Evolutionary conservation across 2,797 vertebrate genomes (phyloP).

Genomic region (Chelonia mydas): DNA sequence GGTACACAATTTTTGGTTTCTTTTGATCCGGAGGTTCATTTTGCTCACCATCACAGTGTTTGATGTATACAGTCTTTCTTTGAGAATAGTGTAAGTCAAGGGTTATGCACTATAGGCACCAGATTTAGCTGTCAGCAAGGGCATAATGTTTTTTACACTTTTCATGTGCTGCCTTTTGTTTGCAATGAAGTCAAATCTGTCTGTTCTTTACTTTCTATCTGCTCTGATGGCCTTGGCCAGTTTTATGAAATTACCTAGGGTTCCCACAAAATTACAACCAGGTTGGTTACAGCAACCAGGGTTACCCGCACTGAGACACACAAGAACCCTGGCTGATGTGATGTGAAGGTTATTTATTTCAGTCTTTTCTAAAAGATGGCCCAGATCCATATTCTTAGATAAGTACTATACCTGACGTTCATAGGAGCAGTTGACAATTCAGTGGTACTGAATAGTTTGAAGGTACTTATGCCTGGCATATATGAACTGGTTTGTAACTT

Average conservation of each 20-base stretch:
- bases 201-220: not conserved
- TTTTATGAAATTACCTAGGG: not conserved
- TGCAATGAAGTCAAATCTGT: not conserved
- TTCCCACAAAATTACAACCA: not conserved
- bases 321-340: not conserved
- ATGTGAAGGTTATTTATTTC: not conserved
- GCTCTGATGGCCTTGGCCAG: not conserved
- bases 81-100: not conserved
- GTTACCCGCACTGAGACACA: not conserved
- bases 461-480: not conserved
- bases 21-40: not conserved
- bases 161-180: not conserved
- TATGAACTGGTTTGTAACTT: not conserved
- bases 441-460: no score
- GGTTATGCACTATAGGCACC: not conserved
- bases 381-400: fast-evolving
- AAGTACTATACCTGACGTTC: not conserved
- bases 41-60: not conserved
- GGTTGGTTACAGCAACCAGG: fast-evolving
- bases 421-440: not conserved
- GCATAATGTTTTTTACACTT: not conserved
- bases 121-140: not conserved
- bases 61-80: not conserved
- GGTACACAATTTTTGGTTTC: not conserved
- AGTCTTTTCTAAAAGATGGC: not conserved